These are phyloP conservation scores for Cyaniris semiargus DNA, from an alignment of 2,888 invertebrate species.

Conservation along the genomic window DNA sequence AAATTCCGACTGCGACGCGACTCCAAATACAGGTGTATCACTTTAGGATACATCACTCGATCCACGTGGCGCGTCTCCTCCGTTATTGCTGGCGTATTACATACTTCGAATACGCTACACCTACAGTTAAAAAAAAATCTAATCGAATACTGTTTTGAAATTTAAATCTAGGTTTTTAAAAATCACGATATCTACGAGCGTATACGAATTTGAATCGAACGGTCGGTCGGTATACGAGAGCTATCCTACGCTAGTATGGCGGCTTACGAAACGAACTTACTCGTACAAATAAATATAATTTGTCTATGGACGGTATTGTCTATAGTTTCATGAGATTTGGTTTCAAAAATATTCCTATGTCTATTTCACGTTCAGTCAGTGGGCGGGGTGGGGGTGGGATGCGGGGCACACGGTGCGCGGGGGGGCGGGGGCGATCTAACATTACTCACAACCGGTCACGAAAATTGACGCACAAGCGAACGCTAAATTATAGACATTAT, in stretches of 20 bases:
- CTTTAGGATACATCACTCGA: neutral
- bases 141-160: slow-evolving; percentile 42
- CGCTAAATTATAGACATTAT: slow-evolving; percentile 30
- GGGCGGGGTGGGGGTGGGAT: neutral
- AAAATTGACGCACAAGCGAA: slow-evolving; percentile 52
- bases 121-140: slow-evolving; percentile 20
- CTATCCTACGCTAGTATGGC: slow-evolving; percentile 70
- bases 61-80: neutral
- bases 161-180: slow-evolving; percentile 51
- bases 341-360: slow-evolving; percentile 69
- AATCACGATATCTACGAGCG: slow-evolving; percentile 45
- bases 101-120: slow-evolving; percentile 24
- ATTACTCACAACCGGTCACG: slow-evolving; percentile 58
- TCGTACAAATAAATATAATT: slow-evolving; percentile 71
- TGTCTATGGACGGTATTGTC: slow-evolving; percentile 75
- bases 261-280: slow-evolving; percentile 53
- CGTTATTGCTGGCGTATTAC: slow-evolving; percentile 15
- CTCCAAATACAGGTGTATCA: neutral
- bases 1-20: neutral
- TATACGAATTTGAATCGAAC: slow-evolving; percentile 42
- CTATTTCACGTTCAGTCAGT: slow-evolving; percentile 65
- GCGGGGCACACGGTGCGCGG: neutral
- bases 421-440: slow-evolving; percentile 43
- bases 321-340: slow-evolving; percentile 54
- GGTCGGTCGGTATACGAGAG: slow-evolving; percentile 41